A percentile compares a stretch with the other conserved stretches of the same genome.
phyloP scores from a whole-genome alignment of 1,140 invertebrate species.

The Vanessa tameamea region DNA sequence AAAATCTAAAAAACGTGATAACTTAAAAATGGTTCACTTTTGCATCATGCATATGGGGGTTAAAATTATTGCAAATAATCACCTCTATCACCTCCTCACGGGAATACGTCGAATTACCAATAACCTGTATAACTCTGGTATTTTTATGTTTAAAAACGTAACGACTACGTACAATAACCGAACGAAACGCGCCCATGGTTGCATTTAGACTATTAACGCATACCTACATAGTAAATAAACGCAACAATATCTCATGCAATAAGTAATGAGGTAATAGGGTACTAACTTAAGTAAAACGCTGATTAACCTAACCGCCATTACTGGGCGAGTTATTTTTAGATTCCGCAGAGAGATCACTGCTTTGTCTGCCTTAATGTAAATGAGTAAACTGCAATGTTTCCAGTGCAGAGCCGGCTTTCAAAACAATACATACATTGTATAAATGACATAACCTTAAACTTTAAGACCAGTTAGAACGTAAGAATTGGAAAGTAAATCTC shows the following conservation, averaged over 20 bases:
- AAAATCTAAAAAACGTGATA: too few species aligned
- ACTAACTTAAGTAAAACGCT: slow-evolving; percentile 69
- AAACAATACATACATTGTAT: slow-evolving; percentile 49
- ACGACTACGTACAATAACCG: not conserved
- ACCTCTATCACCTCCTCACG: too few species aligned
- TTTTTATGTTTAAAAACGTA: not conserved
- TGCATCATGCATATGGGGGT: too few species aligned
- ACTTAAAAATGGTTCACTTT: too few species aligned
- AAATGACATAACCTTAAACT: slow-evolving; percentile 63
- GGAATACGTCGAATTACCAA: too few species aligned
- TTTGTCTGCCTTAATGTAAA: slow-evolving; percentile 75
- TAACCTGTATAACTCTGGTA: too few species aligned
- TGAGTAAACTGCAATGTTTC: slow-evolving; percentile 54
- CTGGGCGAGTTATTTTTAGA: slow-evolving; percentile 73
- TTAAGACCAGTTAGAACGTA: slow-evolving; percentile 5
- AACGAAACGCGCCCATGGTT: slow-evolving; percentile 13
- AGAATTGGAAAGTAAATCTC: slow-evolving; percentile 46
- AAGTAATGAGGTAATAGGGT: slow-evolving; percentile 20
- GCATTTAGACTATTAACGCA: not conserved
- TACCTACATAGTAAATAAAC: slow-evolving; percentile 19
- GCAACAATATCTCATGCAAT: slow-evolving; percentile 1
- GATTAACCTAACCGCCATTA: slow-evolving; percentile 76
- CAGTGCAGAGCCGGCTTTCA: slow-evolving; percentile 47
- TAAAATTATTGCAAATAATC: too few species aligned
- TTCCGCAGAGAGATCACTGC: slow-evolving; percentile 73